A percentile compares a stretch with the other conserved stretches of the same genome.
These are phyloP conservation scores for Chironomus striatipennis DNA, from an alignment of 1,140 invertebrate species.

Conservation along the genomic window DNA sequence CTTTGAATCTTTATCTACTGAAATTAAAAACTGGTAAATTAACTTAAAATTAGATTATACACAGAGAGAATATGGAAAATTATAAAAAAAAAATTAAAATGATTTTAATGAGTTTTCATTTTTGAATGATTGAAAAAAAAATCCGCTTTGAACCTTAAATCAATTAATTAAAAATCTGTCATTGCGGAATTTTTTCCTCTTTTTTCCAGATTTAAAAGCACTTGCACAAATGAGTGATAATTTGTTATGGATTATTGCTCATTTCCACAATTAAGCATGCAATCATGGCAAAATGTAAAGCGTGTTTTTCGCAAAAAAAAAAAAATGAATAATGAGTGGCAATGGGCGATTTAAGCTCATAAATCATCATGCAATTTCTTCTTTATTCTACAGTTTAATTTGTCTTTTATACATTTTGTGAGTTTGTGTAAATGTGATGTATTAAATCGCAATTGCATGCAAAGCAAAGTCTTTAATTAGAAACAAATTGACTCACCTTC, in stretches of 20 bases:
- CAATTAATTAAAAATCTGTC: not conserved
- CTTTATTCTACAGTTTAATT: too few relatives aligned
- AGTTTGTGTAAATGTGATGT: not conserved
- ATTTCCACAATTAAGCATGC: not conserved
- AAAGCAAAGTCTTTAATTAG: not conserved
- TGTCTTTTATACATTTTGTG: not conserved
- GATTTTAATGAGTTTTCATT: not conserved
- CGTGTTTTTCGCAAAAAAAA: not conserved
- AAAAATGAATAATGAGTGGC: not conserved
- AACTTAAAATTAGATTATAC: constrained; percentile 1
- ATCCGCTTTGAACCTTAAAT: not conserved
- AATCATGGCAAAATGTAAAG: not conserved
- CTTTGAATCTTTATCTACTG: constrained; percentile 16
- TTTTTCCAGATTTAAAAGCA: constrained; percentile 25
- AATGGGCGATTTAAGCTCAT: not conserved
- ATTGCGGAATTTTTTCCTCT: constrained; percentile 16
- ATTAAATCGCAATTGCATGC: not conserved
- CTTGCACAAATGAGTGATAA: constrained; percentile 20
- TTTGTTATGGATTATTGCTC: constrained; percentile 24
- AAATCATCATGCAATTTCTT: not conserved
- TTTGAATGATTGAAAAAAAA: not conserved
- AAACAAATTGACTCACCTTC: constrained; percentile 49
- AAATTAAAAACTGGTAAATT: constrained; percentile 18
- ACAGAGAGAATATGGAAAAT: too few relatives aligned
- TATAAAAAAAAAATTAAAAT: not conserved